phyloP scores from a whole-genome alignment of 2,888 invertebrate genomes.

The Philopedon plagiatum region DNA sequence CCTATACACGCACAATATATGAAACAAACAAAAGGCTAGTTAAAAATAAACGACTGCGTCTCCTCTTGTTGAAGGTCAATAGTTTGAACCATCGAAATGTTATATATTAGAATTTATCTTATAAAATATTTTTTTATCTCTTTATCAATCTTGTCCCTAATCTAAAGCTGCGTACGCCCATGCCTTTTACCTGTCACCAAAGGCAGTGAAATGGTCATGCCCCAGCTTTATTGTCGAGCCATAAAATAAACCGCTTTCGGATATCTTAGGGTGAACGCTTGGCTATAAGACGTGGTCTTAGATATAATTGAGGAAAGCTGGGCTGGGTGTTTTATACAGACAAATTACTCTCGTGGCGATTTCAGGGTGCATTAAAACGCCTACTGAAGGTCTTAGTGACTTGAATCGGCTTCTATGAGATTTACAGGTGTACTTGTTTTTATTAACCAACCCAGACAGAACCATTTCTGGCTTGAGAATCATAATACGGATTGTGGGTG shows the following conservation, averaged over 20 bases:
- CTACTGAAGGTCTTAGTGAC: slow-evolving; percentile 41
- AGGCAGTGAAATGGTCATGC: slow-evolving; percentile 28
- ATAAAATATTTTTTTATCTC: too few species aligned
- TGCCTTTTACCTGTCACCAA: slow-evolving; percentile 12
- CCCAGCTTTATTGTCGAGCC: slow-evolving; percentile 32
- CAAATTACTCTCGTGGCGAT: slow-evolving; percentile 46
- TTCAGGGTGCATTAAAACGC: slow-evolving; percentile 46
- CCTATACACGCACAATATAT: too few species aligned
- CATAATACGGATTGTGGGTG: slow-evolving; percentile 21
- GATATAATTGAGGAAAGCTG: slow-evolving; percentile 45
- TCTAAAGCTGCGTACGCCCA: slow-evolving; percentile 1
- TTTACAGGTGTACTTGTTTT: slow-evolving; percentile 44
- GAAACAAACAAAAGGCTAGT: too few species aligned
- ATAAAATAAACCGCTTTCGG: slow-evolving; percentile 43
- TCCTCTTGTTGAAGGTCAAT: too few species aligned
- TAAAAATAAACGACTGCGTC: too few species aligned
- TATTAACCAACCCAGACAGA: slow-evolving; percentile 35
- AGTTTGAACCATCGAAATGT: too few species aligned
- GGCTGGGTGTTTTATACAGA: slow-evolving; percentile 42
- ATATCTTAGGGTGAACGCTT: slow-evolving; percentile 42
- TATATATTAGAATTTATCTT: too few species aligned
- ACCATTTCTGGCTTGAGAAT: slow-evolving; percentile 23
- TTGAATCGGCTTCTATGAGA: slow-evolving; percentile 38
- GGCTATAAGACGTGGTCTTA: slow-evolving; percentile 33
- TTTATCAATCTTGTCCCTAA: not conserved